Base-by-base conservation (phyloP, 2,797 vertebrate genomes). In the Leucoraja ocellata region DNA sequence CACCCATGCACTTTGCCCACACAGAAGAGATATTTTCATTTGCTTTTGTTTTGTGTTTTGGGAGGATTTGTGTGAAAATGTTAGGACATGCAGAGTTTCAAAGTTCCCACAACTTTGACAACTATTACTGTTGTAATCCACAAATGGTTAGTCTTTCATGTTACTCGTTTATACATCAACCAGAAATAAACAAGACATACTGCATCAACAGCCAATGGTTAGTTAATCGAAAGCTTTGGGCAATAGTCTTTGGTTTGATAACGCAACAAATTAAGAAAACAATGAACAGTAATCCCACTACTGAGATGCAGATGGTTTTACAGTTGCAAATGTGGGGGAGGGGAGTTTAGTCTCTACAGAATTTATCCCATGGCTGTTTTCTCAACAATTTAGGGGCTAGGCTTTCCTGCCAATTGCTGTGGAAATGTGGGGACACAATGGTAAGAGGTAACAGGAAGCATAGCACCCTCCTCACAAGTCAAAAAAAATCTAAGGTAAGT, bases 351-450 rank as follows among this genome's bases (percentile, higher is more conserved):
- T 93, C 81, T 54, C 94, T 88, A 92, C 94, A 10, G 1, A 0
- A 79, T 93, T 95, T 96, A 95, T 96, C 95, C 94, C 63, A 2
- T 94, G 94, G 74, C 21, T 0, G 6, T 95, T 97, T 96, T 96
- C 94, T 93, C 88, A 63, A 7, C 93, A 94, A 94, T 11, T 79
- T 90, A 68, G 16, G 94, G 94, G 95, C 95, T 95, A 0, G 78
- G 94, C 88, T 3, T 94, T 94, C 95, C 95, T 94, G 93, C 94
- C 93, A 94, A 95, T 95, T 97, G 96, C 96, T 96, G 96, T 97
- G 96, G 96, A 96, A 97, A 97, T 93, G 18, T 93, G 96, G 94
- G 94, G 95, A 95, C 94, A 93, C 10, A 94, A 94, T 94, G 93
- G 95, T 95, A 96, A 96, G 95, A 95, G 94, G 93, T 92, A 93